Evolutionary conservation across 2,113 vertebrate genomes (phyloP).

Genomic region (Hydropotes inermis): DNA sequence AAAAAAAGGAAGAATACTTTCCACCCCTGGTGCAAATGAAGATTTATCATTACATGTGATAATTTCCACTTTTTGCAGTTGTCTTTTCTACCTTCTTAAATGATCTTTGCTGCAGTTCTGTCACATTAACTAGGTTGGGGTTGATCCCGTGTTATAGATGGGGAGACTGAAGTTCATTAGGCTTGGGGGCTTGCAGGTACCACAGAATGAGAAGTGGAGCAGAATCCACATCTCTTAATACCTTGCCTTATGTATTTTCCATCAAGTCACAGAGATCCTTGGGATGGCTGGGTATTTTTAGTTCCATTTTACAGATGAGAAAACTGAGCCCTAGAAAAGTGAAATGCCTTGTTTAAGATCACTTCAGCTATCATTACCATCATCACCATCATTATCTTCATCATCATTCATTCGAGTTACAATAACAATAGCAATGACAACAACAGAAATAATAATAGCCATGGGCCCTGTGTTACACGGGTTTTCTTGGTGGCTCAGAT

Average conservation of each 20-base stretch:
- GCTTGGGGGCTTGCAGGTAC: too few species aligned
- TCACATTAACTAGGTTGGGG: neutral
- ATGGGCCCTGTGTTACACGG: neutral
- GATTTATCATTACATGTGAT: rapidly evolving
- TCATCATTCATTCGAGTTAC: neutral
- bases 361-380: neutral
- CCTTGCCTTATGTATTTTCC: neutral
- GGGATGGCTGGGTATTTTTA: neutral
- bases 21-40: neutral
- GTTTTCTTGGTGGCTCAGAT: neutral
- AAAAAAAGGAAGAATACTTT: neutral
- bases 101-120: neutral
- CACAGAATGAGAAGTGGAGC: rapidly evolving
- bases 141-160: neutral
- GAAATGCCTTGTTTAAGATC: neutral
- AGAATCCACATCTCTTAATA: neutral
- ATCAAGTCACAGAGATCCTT: neutral
- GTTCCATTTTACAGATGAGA: neutral
- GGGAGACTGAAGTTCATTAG: neutral
- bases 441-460: neutral
- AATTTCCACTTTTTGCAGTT: too few species aligned
- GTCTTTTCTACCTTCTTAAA: neutral
- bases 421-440: neutral
- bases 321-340: neutral
- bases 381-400: neutral